phyloP scores from a whole-genome alignment of 1,140 invertebrate species.

The Saccostrea echinata region DNA sequence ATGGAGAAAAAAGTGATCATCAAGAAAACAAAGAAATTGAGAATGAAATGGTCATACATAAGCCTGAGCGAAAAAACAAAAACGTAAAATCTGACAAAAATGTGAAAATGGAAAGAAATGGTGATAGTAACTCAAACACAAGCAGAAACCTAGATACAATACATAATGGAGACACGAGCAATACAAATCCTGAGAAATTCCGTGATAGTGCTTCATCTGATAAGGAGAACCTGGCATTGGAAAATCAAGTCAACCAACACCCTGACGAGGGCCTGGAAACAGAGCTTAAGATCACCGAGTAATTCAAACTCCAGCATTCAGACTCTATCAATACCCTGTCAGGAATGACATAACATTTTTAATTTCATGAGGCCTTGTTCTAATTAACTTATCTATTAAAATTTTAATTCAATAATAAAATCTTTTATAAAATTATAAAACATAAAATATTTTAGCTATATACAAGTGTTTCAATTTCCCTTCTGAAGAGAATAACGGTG shows the following conservation, averaged over 20 bases:
- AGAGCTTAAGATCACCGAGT: background rate
- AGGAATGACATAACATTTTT: background rate
- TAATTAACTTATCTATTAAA: too few relatives aligned
- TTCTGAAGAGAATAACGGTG: too few relatives aligned
- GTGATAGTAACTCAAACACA: background rate
- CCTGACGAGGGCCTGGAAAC: background rate
- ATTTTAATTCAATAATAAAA: too few relatives aligned
- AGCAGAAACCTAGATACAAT: background rate
- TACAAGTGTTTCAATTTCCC: too few relatives aligned
- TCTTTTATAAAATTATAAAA: too few relatives aligned
- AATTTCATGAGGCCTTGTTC: background rate
- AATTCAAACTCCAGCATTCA: background rate
- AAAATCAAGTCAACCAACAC: background rate
- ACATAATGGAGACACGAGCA: background rate
- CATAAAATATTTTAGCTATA: too few relatives aligned
- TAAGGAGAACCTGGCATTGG: background rate
- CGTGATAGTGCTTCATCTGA: background rate
- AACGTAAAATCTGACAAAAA: background rate
- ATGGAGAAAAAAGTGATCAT: background rate
- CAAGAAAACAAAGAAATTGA: background rate
- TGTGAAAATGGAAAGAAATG: background rate
- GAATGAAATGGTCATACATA: background rate
- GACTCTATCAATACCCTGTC: background rate
- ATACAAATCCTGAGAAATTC: background rate
- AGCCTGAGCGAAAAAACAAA: background rate